Percentiles rank a stretch among this genome's conserved stretches.
Conservation (phyloP, 1,140 invertebrate species). For the Anagrus nilaparvatae region DNA sequence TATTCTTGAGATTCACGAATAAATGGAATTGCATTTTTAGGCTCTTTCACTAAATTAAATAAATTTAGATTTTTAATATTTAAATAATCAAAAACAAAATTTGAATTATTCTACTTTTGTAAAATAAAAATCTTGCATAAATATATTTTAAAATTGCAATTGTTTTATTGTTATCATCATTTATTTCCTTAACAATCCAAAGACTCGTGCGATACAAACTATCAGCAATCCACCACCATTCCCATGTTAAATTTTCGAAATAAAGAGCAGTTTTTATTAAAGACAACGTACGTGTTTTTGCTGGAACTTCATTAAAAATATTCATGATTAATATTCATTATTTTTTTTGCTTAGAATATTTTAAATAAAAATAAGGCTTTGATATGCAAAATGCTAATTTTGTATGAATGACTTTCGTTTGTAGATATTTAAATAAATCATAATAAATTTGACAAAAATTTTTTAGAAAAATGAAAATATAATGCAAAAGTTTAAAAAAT, state of each 20-base stretch:
- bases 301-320: background rate
- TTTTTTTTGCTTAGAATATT: no score
- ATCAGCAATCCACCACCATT: conserved; percentile 50
- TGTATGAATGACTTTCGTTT: no score
- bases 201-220: conserved; percentile 42
- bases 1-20: conserved; percentile 25
- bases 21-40: conserved; percentile 22
- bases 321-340: no score
- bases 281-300: background rate
- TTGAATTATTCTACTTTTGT: conserved; percentile 36
- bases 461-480: no score
- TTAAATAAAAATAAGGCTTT: no score
- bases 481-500: no score
- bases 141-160: conserved; percentile 42
- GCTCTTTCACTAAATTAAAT: conserved; percentile 30
- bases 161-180: conserved; percentile 35
- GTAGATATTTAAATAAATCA: no score
- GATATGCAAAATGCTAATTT: no score
- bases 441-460: no score
- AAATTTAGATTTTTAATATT: background rate
- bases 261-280: conserved; percentile 29
- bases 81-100: background rate
- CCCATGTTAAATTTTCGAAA: conserved; percentile 33
- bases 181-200: conserved; percentile 32
- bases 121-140: conserved; percentile 45